phyloP scores from a whole-genome alignment of 2,113 vertebrate species.

The Xiphophorus hellerii region DNA sequence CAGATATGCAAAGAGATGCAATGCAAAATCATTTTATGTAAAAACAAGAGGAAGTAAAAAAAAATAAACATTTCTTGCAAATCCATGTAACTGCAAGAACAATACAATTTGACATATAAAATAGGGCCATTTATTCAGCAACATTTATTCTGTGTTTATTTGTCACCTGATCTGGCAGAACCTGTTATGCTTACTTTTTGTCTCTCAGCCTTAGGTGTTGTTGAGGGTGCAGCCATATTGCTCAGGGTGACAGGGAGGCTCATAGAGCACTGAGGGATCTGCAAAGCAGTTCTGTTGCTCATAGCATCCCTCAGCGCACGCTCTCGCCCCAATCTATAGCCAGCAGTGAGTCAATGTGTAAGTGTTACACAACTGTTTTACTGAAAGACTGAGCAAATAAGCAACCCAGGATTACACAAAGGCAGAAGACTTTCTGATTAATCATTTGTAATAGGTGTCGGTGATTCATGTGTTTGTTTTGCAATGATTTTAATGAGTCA shows the following conservation, averaged over 20 bases:
- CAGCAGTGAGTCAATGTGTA: conserved; percentile 51
- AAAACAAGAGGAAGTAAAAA: neutral
- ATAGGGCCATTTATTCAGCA: neutral
- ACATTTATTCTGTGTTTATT: conserved; percentile 17
- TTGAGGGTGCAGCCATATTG: conserved; percentile 61
- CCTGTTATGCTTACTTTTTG: conserved; percentile 51
- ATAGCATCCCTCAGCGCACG: conserved; percentile 43
- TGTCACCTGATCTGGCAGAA: conserved; percentile 49
- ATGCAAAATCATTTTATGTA: conserved; percentile 12
- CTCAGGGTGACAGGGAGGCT: conserved; percentile 40
- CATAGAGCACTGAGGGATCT: conserved; percentile 27
- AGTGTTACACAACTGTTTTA: conserved; percentile 24
- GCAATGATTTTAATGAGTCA: conserved; percentile 53
- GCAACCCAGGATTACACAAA: conserved; percentile 29
- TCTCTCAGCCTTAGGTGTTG: conserved; percentile 48
- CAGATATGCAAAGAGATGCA: neutral
- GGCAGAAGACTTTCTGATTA: conserved; percentile 36
- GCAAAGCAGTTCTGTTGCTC: conserved; percentile 33
- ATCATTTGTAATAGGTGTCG: conserved; percentile 22
- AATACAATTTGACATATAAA: conserved; percentile 4
- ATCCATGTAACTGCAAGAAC: neutral
- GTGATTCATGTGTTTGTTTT: conserved; percentile 24
- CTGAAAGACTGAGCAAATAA: conserved; percentile 32
- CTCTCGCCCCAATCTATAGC: conserved; percentile 30
- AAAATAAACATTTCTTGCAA: neutral